These are phyloP conservation scores for Hylaeus anthracinus DNA, from an alignment of 1,140 invertebrate species.

Conservation along the genomic window DNA sequence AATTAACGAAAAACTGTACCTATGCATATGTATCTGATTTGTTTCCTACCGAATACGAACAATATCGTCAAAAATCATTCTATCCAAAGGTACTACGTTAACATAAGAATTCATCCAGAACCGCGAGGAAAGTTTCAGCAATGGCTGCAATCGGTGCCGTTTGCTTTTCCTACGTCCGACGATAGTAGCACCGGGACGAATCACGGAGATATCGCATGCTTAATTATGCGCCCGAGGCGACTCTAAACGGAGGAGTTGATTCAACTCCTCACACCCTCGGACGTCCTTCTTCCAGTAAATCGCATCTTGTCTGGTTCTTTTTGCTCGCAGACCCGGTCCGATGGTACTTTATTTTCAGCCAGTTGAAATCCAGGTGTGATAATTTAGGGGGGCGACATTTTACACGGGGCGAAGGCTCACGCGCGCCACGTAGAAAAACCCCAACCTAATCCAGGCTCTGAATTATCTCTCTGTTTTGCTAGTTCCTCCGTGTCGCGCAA, in stretches of 20 bases:
- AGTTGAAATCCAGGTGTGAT: slow-evolving; percentile 62
- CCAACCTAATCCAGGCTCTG: slow-evolving; percentile 67
- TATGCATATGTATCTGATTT: too few relatives aligned
- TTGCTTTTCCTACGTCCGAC: too few relatives aligned
- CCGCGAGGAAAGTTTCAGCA: too few relatives aligned
- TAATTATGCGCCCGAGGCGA: slow-evolving; percentile 1
- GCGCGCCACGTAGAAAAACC: slow-evolving; percentile 5
- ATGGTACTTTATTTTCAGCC: slow-evolving; percentile 53
- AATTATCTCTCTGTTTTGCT: slow-evolving; percentile 69
- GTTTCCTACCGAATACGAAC: too few relatives aligned
- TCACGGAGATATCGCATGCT: not conserved
- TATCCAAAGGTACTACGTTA: too few relatives aligned
- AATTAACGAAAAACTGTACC: too few relatives aligned
- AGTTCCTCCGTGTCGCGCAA: slow-evolving; percentile 20
- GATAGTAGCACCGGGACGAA: not conserved
- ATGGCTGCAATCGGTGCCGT: too few relatives aligned
- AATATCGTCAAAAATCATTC: too few relatives aligned
- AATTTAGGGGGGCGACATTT: slow-evolving; percentile 46
- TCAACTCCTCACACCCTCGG: not conserved
- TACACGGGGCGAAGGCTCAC: slow-evolving; percentile 7
- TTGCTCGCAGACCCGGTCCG: not conserved
- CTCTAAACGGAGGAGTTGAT: slow-evolving; percentile 3
- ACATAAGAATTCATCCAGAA: too few relatives aligned
- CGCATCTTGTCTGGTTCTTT: not conserved
- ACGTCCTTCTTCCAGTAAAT: slow-evolving; percentile 11